phyloP scores from a whole-genome alignment of 2,113 vertebrate genomes.

The Actenoides lindsayi region DNA sequence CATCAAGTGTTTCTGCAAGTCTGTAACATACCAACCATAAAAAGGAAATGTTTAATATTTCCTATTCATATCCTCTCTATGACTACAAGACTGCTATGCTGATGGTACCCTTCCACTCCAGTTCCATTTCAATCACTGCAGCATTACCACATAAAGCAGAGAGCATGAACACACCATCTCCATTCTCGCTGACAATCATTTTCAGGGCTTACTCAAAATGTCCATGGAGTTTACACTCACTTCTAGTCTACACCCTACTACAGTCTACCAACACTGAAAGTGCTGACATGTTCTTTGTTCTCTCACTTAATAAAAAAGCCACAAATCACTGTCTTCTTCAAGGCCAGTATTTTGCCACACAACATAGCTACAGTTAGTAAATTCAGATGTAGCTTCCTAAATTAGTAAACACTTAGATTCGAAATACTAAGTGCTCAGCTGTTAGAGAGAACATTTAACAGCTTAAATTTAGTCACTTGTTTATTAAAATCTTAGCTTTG shows the following conservation, averaged over 20 bases:
- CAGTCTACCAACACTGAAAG: background rate
- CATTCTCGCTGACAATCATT: background rate
- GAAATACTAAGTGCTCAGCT: constrained; percentile 5
- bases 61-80: background rate
- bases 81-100: background rate
- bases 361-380: background rate
- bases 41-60: background rate
- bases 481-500: constrained; percentile 25
- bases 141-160: background rate
- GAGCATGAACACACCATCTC: background rate
- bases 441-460: background rate
- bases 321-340: background rate
- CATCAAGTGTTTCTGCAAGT: background rate
- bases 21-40: background rate
- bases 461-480: background rate
- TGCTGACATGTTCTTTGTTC: background rate
- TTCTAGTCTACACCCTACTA: background rate
- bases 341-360: background rate
- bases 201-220: background rate
- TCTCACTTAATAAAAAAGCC: background rate
- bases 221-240: background rate
- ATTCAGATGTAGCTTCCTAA: background rate
- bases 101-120: background rate
- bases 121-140: background rate
- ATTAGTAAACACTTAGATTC: background rate